Evolutionary conservation across 2,113 vertebrate species (phyloP), one percentile per base, ranked within the genome.

Genomic region (Micromys minutus): DNA sequence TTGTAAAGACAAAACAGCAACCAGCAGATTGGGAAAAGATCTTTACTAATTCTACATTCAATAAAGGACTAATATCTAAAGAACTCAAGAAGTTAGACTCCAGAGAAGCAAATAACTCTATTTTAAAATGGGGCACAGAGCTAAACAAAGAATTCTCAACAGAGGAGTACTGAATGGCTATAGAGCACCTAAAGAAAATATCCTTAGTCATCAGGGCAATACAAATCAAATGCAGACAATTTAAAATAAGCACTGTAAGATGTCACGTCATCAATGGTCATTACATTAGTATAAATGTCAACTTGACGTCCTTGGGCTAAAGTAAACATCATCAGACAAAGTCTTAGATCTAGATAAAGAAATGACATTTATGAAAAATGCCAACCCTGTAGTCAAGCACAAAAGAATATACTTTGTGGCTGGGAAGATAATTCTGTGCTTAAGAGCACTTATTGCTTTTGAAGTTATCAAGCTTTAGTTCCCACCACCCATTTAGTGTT

Each of bases 161-260:
- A n/a, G n/a, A n/a, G n/a, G n/a, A n/a, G n/a, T n/a, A n/a, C n/a
- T n/a, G n/a, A n/a, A n/a, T n/a, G n/a, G n/a, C n/a, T n/a, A n/a
- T n/a, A n/a, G n/a, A n/a, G n/a, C n/a, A n/a, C n/a, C n/a, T n/a
- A n/a, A n/a, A n/a, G n/a, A n/a, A n/a, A n/a, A n/a, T n/a, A n/a
- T n/a, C n/a, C n/a, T n/a, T n/a, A n/a, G n/a, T n/a, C n/a, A n/a
- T n/a, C n/a, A n/a, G n/a, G n/a, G n/a, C n/a, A n/a, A n/a, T n/a
- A n/a, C n/a, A n/a, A n/a, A n/a, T n/a, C n/a, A n/a, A 61, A 87
- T 72, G 55, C 71, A 89, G 16, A 89, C 24, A 88, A 42, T 71
- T 93, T 91, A 45, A 77, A 89, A 92, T 29, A 74, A 83, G 42
- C 29, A 92, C 57, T 42, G 52, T 26, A 92, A 85, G 31, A 95